Evolutionary conservation across 2,888 invertebrate genomes (phyloP).

Genomic region (Clivina fossor): DNA sequence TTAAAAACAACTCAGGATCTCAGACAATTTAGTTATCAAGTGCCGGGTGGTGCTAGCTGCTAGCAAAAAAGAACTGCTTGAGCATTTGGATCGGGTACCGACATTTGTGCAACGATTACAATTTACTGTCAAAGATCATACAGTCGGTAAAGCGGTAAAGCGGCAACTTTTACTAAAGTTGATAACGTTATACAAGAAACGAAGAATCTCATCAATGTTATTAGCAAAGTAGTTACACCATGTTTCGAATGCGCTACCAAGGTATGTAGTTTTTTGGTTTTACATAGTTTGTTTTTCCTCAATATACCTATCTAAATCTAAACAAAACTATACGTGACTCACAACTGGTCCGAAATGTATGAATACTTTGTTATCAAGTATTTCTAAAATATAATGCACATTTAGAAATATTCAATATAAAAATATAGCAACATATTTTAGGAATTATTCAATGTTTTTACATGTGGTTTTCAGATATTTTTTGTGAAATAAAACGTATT

Average conservation of each 20-base stretch:
- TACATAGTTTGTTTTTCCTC: slow-evolving; percentile 24
- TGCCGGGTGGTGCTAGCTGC: slow-evolving; percentile 94
- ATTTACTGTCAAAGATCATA: slow-evolving; percentile 97
- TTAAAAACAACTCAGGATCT: slow-evolving; percentile 96
- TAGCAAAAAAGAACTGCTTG: slow-evolving; percentile 92
- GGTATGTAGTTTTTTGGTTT: slow-evolving; percentile 75
- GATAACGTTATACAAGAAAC: slow-evolving; percentile 99
- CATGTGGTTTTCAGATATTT: too few species aligned
- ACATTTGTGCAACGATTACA: slow-evolving; percentile 97
- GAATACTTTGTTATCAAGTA: neutral
- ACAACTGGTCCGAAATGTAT: too few species aligned
- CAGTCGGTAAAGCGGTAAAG: slow-evolving; percentile 98
- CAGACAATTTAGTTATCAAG: slow-evolving; percentile 98
- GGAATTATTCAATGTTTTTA: too few species aligned
- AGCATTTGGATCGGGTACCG: slow-evolving; percentile 93
- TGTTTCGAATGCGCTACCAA: slow-evolving; percentile 99
- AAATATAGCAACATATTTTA: too few species aligned
- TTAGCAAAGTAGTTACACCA: slow-evolving; percentile 97
- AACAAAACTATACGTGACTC: slow-evolving; percentile 7
- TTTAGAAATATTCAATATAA: neutral
- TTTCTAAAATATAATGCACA: neutral
- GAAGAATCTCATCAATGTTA: slow-evolving; percentile 98
- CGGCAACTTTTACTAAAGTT: slow-evolving; percentile 98
- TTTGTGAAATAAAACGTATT: too few species aligned
- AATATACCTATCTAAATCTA: slow-evolving; percentile 17